Percentiles rank a stretch among this genome's conserved stretches.
These are phyloP conservation scores for Phaethornis superciliosus DNA, from an alignment of 2,113 vertebrate genomes.

Conservation along the genomic window DNA sequence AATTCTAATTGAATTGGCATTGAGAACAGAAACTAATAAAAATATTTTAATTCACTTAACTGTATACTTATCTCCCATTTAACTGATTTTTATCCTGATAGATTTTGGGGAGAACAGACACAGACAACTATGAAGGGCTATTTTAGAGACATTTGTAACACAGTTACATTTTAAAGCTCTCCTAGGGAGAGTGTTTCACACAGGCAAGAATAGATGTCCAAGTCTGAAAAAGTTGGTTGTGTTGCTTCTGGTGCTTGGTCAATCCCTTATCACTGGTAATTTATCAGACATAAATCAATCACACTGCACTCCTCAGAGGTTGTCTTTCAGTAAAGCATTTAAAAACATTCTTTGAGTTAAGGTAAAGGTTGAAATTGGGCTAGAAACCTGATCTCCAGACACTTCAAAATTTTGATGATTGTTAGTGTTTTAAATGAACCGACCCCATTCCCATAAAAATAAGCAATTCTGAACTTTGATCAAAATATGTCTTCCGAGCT, in stretches of 20 bases:
- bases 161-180: background rate
- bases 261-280: background rate
- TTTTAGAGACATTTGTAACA: background rate
- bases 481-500: background rate
- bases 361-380: background rate
- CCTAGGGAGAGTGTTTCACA: background rate
- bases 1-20: background rate
- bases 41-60: background rate
- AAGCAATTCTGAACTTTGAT: background rate
- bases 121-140: background rate
- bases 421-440: background rate
- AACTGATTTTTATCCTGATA: background rate
- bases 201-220: background rate
- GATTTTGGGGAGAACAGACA: background rate
- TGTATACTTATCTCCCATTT: background rate
- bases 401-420: background rate
- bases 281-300: background rate
- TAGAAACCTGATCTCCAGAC: background rate
- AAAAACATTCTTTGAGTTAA: background rate
- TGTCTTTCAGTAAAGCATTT: background rate
- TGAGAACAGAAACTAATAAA: background rate
- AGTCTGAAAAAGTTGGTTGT: background rate
- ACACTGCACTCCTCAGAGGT: background rate
- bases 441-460: background rate
- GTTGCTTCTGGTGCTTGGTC: background rate